These are phyloP conservation scores for Plagodis dolabraria DNA, from an alignment of 2,888 invertebrate genomes.

Conservation along the genomic window DNA sequence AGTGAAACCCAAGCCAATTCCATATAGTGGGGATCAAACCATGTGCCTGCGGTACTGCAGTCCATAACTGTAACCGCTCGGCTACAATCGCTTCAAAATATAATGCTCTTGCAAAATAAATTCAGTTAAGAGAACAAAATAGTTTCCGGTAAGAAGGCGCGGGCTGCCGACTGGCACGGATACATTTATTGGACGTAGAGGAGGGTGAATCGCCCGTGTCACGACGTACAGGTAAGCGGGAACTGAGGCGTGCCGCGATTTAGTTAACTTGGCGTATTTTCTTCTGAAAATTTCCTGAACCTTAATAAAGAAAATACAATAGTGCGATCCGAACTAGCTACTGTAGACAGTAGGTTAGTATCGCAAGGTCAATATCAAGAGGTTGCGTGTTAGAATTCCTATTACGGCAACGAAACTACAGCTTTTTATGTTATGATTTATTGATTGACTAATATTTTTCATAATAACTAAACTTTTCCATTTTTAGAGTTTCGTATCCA, in stretches of 20 bases:
- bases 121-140: conserved; percentile 4
- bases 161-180: conserved; percentile 15
- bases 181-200: conserved; percentile 33
- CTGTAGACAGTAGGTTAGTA: conserved; percentile 6
- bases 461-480: no score
- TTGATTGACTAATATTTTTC: no score
- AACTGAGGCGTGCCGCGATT: conserved; percentile 41
- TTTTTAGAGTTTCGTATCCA: no score
- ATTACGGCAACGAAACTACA: background rate
- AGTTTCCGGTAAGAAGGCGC: conserved; percentile 8
- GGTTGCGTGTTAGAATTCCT: background rate
- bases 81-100: no score
- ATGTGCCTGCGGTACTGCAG: no score
- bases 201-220: conserved; percentile 36
- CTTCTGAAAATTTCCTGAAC: conserved; percentile 36
- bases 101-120: background rate
- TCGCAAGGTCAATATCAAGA: background rate
- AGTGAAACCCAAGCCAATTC: no score
- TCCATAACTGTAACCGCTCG: no score
- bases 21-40: no score
- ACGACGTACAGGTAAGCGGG: conserved; percentile 35
- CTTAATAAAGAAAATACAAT: conserved; percentile 38
- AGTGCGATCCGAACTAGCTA: conserved; percentile 18
- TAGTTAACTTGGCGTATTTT: conserved; percentile 39
- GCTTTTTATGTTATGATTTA: no score